Evolutionary conservation across 1,140 invertebrate species (phyloP).

Genomic region (Belonocnema kinseyi): DNA sequence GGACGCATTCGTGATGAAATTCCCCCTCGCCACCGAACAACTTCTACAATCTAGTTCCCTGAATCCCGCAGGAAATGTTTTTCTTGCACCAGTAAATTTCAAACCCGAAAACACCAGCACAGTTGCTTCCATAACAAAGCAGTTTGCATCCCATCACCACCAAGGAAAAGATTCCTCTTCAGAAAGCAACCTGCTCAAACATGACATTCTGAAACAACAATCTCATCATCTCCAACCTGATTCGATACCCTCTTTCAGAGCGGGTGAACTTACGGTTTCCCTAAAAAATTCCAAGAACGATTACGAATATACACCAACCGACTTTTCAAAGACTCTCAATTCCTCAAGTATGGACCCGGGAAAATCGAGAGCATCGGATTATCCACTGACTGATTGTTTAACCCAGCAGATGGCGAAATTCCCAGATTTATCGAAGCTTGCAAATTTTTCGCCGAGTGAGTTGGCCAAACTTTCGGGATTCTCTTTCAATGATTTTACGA

Average conservation of each 20-base stretch:
- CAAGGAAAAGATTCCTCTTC: slow-evolving; percentile 55
- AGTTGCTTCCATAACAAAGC: slow-evolving; percentile 63
- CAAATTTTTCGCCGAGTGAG: slow-evolving; percentile 67
- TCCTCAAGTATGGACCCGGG: slow-evolving; percentile 54
- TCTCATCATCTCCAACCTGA: slow-evolving; percentile 63
- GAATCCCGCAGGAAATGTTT: slow-evolving; percentile 64
- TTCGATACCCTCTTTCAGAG: slow-evolving; percentile 67
- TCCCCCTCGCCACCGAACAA: slow-evolving; percentile 66
- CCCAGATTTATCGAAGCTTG: slow-evolving; percentile 60
- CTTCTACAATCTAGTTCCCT: slow-evolving; percentile 59
- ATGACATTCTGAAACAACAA: slow-evolving; percentile 55
- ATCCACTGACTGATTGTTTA: slow-evolving; percentile 64
- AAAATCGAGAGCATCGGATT: slow-evolving; percentile 59
- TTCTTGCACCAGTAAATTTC: slow-evolving; percentile 69
- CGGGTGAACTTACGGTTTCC: slow-evolving; percentile 71
- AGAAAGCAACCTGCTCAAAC: slow-evolving; percentile 55
- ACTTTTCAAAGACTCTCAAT: slow-evolving; percentile 61
- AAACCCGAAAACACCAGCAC: slow-evolving; percentile 67
- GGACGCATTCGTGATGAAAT: slow-evolving; percentile 67
- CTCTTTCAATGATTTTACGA: slow-evolving; percentile 69
- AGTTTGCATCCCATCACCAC: slow-evolving; percentile 61
- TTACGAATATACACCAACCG: slow-evolving; percentile 64
- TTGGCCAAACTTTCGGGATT: slow-evolving; percentile 70
- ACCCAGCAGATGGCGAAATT: slow-evolving; percentile 65
- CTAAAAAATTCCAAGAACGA: slow-evolving; percentile 70